Conservation (phyloP, 2,888 invertebrate species). For the Crocallis elinguaria region DNA sequence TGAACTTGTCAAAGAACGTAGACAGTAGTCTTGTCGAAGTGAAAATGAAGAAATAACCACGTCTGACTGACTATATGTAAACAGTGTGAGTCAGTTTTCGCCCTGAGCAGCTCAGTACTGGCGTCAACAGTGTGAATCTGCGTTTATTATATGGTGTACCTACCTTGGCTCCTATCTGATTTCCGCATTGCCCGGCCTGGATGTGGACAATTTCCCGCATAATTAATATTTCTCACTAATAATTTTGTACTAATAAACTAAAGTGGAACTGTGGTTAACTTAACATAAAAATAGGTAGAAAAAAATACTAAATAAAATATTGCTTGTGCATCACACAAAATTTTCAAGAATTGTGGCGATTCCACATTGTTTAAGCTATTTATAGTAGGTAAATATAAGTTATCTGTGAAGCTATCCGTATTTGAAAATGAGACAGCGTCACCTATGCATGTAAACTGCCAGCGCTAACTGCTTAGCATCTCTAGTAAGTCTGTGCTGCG, state of each 20-base stretch:
- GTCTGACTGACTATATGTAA: too few species aligned
- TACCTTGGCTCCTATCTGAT: conserved; percentile 92
- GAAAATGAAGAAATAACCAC: too few species aligned
- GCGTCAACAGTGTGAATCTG: too few species aligned
- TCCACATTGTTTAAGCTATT: conserved; percentile 52
- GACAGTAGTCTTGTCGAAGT: too few species aligned
- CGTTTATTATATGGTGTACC: too few species aligned
- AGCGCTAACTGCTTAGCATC: conserved; percentile 5
- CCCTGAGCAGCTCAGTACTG: too few species aligned
- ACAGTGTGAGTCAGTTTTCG: too few species aligned
- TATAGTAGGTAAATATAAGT: conserved; percentile 40
- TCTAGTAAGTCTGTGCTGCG: too few species aligned
- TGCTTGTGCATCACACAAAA: conserved; percentile 61
- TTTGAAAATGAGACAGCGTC: conserved; percentile 24
- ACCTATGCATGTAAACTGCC: too few species aligned
- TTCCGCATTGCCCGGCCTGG: conserved; percentile 85
- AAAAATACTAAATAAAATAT: conserved; percentile 47
- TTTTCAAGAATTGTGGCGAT: conserved; percentile 51
- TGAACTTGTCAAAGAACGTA: too few species aligned
- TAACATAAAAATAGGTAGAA: conserved; percentile 52
- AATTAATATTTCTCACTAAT: conserved; percentile 55
- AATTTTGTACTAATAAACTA: conserved; percentile 58
- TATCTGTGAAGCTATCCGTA: too few species aligned
- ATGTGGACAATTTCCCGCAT: conserved; percentile 94
- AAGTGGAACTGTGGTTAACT: conserved; percentile 52